Percentiles rank a stretch among this genome's conserved stretches.
Evolutionary conservation across 2,113 vertebrate species (phyloP).

Genomic region (Gymnobelideus leadbeateri): DNA sequence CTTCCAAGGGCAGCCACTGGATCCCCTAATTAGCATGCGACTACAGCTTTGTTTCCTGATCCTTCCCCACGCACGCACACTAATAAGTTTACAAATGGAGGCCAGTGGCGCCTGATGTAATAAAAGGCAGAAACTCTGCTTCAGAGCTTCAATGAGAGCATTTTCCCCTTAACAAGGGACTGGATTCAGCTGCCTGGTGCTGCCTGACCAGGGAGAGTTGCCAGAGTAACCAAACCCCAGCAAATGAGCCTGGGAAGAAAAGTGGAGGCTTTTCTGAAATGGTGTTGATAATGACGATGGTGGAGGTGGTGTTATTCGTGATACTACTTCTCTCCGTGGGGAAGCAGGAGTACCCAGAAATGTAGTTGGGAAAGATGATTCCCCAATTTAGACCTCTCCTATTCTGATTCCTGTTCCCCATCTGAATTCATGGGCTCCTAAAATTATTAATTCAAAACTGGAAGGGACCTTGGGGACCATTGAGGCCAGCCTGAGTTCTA

Average conservation of each 20-base stretch:
- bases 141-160: slow-evolving; percentile 81
- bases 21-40: slow-evolving; percentile 45
- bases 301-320: neutral
- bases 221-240: slow-evolving; percentile 83
- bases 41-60: neutral
- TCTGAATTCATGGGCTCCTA: neutral
- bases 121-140: slow-evolving; percentile 77
- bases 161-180: slow-evolving; percentile 85
- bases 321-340: neutral
- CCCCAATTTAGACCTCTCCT: neutral
- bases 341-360: neutral
- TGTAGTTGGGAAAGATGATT: neutral
- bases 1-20: fast-evolving
- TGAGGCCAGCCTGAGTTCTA: neutral
- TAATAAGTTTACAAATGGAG: slow-evolving; percentile 54
- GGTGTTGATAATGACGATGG: neutral
- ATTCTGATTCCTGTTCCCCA: neutral
- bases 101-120: slow-evolving; percentile 56
- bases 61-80: neutral
- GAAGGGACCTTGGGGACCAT: neutral
- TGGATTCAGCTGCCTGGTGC: slow-evolving; percentile 85
- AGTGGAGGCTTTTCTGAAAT: slow-evolving; percentile 20
- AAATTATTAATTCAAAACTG: neutral
- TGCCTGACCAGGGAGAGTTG: slow-evolving; percentile 79
- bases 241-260: slow-evolving; percentile 40